Percentiles rank a stretch among this genome's conserved stretches.
These are phyloP conservation scores for Parasteatoda tepidariorum DNA, from an alignment of 1,140 invertebrate species.

Conservation along the genomic window DNA sequence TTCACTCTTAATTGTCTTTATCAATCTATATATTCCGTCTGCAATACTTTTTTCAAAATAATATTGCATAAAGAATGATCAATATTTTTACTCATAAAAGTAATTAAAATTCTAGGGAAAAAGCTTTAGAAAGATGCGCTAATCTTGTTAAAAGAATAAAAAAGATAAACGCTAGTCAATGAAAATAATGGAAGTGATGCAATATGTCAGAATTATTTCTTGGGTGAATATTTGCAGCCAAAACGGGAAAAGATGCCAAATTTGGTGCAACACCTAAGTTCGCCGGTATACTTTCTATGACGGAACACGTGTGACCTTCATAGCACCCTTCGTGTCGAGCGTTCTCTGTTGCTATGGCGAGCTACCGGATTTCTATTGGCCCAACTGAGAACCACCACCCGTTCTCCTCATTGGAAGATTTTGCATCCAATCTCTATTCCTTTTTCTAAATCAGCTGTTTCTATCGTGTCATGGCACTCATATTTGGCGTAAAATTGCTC, in stretches of 20 bases:
- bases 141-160: not conserved
- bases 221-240: not conserved
- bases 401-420: constrained; percentile 42
- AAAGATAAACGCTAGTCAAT: not conserved
- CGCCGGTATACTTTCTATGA: constrained; percentile 13
- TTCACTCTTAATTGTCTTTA: too few relatives aligned
- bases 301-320: constrained; percentile 58
- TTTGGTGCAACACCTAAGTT: not conserved
- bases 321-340: constrained; percentile 48
- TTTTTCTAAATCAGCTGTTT: constrained; percentile 54
- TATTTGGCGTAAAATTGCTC: constrained; percentile 17
- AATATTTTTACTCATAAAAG: too few relatives aligned
- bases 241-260: not conserved
- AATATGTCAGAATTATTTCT: constrained; percentile 1
- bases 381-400: constrained; percentile 33
- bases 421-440: constrained; percentile 50
- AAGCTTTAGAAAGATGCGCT: too few relatives aligned
- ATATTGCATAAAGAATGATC: too few relatives aligned
- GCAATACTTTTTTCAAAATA: too few relatives aligned
- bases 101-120: too few relatives aligned
- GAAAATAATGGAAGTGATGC: not conserved
- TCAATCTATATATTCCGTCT: too few relatives aligned
- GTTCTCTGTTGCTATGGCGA: constrained; percentile 60
- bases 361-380: not conserved
- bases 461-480: constrained; percentile 4